A percentile compares a stretch with the other conserved stretches of the same genome.
Conservation (phyloP, 2,888 invertebrate species). For the Bimastos eiseni region DNA sequence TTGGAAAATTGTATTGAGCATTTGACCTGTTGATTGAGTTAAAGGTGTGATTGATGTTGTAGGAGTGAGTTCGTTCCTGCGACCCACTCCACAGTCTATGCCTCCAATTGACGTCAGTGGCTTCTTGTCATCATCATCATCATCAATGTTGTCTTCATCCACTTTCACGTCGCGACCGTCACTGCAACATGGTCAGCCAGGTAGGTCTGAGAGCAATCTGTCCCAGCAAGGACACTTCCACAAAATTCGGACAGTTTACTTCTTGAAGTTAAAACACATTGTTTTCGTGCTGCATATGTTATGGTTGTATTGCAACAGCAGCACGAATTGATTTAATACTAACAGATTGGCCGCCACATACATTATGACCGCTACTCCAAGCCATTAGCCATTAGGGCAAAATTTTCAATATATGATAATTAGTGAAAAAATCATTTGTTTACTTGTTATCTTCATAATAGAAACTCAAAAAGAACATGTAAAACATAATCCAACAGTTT, state of each 20-base stretch:
- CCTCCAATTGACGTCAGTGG: background rate
- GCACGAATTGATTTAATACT: no score
- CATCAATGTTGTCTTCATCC: background rate
- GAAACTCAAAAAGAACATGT: no score
- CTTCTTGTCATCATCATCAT: background rate
- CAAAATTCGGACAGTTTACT: no score
- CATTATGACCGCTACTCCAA: no score
- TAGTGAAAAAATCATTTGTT: no score
- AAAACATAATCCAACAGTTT: no score
- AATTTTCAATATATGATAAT: no score
- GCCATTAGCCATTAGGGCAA: no score
- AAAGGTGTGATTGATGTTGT: slow-evolving; percentile 1
- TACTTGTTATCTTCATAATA: no score
- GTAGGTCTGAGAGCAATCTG: background rate
- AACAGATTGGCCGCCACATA: no score
- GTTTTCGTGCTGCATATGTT: no score
- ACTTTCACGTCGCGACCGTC: background rate
- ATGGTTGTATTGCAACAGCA: no score
- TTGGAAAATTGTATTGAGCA: background rate
- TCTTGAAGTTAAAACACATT: background rate
- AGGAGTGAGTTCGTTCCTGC: slow-evolving; percentile 2
- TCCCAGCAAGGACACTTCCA: background rate
- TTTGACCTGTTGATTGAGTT: background rate
- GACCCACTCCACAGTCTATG: slow-evolving; percentile 13
- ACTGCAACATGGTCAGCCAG: background rate